These are phyloP conservation scores for Oreonectes daqikongensis DNA, from an alignment of 2,797 vertebrate genomes.

Conservation along the genomic window DNA sequence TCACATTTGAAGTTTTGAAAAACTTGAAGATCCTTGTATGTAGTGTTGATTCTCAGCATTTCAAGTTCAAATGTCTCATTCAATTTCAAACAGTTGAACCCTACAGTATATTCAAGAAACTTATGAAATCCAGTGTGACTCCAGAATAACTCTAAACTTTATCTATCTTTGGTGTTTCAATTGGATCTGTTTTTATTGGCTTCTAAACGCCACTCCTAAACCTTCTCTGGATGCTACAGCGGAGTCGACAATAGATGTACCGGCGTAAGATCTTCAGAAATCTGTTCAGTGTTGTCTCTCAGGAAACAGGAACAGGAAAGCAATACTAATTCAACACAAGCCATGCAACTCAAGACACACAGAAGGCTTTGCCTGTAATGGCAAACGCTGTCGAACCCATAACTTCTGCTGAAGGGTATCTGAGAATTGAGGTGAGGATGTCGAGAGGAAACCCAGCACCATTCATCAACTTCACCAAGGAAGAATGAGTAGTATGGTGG, in stretches of 20 bases:
- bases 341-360: conserved; percentile 68
- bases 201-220: conserved; percentile 12
- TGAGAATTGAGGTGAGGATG: not conserved
- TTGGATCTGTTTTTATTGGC: not conserved
- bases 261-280: conserved; percentile 57
- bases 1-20: conserved; percentile 8
- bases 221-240: not conserved
- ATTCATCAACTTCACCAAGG: not conserved
- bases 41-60: conserved; percentile 40
- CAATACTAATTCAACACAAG: conserved; percentile 81
- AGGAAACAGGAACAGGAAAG: conserved; percentile 74
- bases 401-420: not conserved
- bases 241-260: not conserved
- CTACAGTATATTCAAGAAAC: not conserved
- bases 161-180: not conserved
- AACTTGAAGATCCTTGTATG: not conserved
- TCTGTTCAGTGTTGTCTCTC: conserved; percentile 68
- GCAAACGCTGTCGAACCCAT: conserved; percentile 9
- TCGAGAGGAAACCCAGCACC: conserved; percentile 5
- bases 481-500: conserved; percentile 3
- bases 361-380: conserved; percentile 41
- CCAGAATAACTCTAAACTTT: not conserved
- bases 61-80: conserved; percentile 39
- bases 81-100: not conserved
- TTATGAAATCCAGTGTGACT: not conserved